phyloP scores from a whole-genome alignment of 2,888 invertebrate species.

The Cyrtodaria siliqua region DNA sequence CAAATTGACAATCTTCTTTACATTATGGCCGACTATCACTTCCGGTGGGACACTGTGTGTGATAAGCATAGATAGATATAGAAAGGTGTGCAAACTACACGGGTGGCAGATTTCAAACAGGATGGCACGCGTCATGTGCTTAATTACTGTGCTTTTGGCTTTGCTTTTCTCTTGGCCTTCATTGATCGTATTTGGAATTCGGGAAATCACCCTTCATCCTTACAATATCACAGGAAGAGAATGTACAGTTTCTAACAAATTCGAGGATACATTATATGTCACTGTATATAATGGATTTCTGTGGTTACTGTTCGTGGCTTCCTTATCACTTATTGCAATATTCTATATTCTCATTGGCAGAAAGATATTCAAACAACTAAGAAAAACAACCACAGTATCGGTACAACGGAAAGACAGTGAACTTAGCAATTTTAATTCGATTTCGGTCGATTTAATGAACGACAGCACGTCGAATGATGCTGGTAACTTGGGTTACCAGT shows the following conservation, averaged over 20 bases:
- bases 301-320: slow-evolving; percentile 39
- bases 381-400: too few relatives aligned
- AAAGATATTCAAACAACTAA: slow-evolving; percentile 32
- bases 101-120: slow-evolving; percentile 40
- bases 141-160: slow-evolving; percentile 13
- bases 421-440: too few relatives aligned
- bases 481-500: too few relatives aligned
- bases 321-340: slow-evolving; percentile 17
- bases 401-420: background rate
- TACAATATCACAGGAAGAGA: slow-evolving; percentile 42
- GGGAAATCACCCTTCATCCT: slow-evolving; percentile 12
- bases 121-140: slow-evolving; percentile 25
- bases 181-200: slow-evolving; percentile 47
- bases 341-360: slow-evolving; percentile 41
- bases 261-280: slow-evolving; percentile 22
- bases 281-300: slow-evolving; percentile 38
- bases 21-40: slow-evolving; percentile 44
- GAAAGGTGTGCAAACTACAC: slow-evolving; percentile 47
- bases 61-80: slow-evolving; percentile 50
- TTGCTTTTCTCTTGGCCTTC: slow-evolving; percentile 48
- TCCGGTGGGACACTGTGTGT: slow-evolving; percentile 42
- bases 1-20: slow-evolving; percentile 52
- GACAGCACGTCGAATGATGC: too few relatives aligned
- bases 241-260: slow-evolving; percentile 46
- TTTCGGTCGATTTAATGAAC: too few relatives aligned